phyloP scores from a whole-genome alignment of 2,113 vertebrate genomes.

The Diadophis punctatus region DNA sequence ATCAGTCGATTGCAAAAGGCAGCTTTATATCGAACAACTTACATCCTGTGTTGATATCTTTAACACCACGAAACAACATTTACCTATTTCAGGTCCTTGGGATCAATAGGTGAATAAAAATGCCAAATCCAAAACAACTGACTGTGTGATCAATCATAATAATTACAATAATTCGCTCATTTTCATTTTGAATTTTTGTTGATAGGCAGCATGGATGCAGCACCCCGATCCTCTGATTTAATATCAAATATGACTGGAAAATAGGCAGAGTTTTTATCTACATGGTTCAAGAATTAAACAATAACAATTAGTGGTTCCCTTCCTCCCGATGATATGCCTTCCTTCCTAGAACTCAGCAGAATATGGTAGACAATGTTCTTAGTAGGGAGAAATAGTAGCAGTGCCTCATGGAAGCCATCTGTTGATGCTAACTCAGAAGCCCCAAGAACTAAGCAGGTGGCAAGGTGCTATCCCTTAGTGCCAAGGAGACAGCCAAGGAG shows the following conservation, averaged over 20 bases:
- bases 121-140: too few species aligned
- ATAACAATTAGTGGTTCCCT: background rate
- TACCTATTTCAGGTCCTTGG: too few species aligned
- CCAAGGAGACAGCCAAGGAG: background rate
- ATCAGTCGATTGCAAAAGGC: too few species aligned
- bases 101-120: too few species aligned
- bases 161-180: background rate
- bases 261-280: background rate
- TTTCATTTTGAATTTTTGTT: background rate
- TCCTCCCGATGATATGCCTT: background rate
- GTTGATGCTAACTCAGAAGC: background rate
- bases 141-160: background rate
- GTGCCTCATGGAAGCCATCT: background rate
- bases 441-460: background rate
- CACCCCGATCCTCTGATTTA: background rate
- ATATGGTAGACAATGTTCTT: background rate
- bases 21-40: too few species aligned
- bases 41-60: too few species aligned
- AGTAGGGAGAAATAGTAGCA: background rate
- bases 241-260: background rate
- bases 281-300: background rate
- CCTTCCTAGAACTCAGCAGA: background rate
- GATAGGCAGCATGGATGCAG: background rate
- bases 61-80: too few species aligned
- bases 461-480: background rate